Percentiles rank a stretch among this genome's conserved stretches.
Evolutionary conservation across 1,140 invertebrate species (phyloP).

Genomic region (Leptoteleia sp.): DNA sequence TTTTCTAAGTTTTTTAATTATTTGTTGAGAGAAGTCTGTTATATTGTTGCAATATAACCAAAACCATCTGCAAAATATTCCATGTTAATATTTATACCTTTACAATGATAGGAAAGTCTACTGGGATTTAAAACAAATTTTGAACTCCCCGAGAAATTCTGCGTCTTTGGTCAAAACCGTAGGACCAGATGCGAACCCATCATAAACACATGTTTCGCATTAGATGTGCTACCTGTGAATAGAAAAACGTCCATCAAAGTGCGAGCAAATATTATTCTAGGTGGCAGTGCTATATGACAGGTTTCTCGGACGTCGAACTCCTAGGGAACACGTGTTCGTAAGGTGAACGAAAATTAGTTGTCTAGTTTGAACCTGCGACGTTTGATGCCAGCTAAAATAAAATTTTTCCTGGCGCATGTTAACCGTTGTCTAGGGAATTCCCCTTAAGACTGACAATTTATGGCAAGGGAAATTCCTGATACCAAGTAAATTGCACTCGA

Average conservation of each 20-base stretch:
- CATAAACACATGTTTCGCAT: slow-evolving; percentile 44
- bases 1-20: too few species aligned
- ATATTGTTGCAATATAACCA: too few species aligned
- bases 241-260: slow-evolving; percentile 18
- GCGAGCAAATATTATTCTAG: slow-evolving; percentile 27
- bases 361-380: not conserved
- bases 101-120: too few species aligned
- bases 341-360: slow-evolving; percentile 4
- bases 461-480: slow-evolving; percentile 8
- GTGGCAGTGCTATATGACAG: slow-evolving; percentile 32
- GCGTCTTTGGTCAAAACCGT: too few species aligned
- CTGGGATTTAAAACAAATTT: too few species aligned
- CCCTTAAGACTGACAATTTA: slow-evolving; percentile 13
- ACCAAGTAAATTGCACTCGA: not conserved
- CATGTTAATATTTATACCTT: too few species aligned
- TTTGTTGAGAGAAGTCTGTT: too few species aligned
- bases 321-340: slow-evolving; percentile 20
- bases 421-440: not conserved
- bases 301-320: not conserved
- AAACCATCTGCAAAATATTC: too few species aligned
- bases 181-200: slow-evolving; percentile 22
- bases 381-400: slow-evolving; percentile 8
- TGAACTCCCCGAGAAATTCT: too few species aligned
- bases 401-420: not conserved
- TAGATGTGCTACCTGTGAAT: slow-evolving; percentile 38